Percentiles rank a stretch among this genome's conserved stretches.
Conservation (phyloP, 2,888 invertebrate genomes). For the Cryptocheilus praepositus region DNA sequence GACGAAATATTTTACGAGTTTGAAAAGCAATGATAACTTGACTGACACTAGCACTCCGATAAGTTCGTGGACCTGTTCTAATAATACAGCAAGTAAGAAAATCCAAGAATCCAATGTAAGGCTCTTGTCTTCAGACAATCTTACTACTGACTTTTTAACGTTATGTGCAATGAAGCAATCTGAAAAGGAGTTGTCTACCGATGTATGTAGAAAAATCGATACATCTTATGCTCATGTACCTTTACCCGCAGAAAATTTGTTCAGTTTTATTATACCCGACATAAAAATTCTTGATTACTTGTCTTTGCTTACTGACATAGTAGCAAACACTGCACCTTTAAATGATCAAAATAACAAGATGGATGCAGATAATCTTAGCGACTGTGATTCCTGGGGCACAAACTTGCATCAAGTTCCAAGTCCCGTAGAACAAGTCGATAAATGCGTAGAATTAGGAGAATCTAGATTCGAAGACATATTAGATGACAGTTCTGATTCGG, state of each 20-base stretch:
- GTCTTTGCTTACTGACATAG: slow-evolving; percentile 23
- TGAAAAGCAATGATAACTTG: slow-evolving; percentile 13
- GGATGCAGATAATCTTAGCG: slow-evolving; percentile 17
- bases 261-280: slow-evolving; percentile 58
- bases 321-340: not conserved
- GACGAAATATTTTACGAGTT: slow-evolving; percentile 52
- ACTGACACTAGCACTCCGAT: not conserved
- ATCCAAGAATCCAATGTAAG: slow-evolving; percentile 52
- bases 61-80: not conserved
- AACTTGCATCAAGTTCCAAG: slow-evolving; percentile 5
- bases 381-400: slow-evolving; percentile 23
- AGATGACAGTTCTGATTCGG: slow-evolving; percentile 56
- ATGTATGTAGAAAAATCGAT: slow-evolving; percentile 27
- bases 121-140: slow-evolving; percentile 62
- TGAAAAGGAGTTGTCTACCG: slow-evolving; percentile 38
- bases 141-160: slow-evolving; percentile 66
- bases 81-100: slow-evolving; percentile 16
- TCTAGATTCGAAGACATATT: slow-evolving; percentile 59
- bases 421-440: not conserved
- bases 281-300: slow-evolving; percentile 52
- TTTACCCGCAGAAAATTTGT: slow-evolving; percentile 30
- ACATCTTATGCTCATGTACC: slow-evolving; percentile 44
- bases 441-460: not conserved
- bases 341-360: slow-evolving; percentile 16
- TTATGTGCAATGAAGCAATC: slow-evolving; percentile 64